Evolutionary conservation across 2,888 invertebrate genomes (phyloP).

Genomic region (Heliothis peltigera): DNA sequence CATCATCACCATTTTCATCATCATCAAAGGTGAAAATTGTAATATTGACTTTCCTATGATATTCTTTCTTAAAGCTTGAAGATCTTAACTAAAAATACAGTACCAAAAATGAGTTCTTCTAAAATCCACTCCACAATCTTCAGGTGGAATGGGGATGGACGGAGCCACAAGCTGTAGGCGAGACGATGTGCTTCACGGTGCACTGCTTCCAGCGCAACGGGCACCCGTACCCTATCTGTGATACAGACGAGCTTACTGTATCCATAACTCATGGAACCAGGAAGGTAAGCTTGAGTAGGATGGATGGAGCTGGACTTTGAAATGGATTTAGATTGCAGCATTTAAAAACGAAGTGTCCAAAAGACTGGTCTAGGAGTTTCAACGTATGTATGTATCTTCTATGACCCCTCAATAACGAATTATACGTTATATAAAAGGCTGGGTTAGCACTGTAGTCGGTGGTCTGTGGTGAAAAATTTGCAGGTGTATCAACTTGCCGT

Average conservation of each 20-base stretch:
- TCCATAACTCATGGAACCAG: constrained; percentile 96
- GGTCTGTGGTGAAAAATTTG: not conserved
- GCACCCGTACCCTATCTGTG: constrained; percentile 98
- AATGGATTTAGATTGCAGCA: no score
- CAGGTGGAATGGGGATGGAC: constrained; percentile 96
- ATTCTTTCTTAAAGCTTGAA: no score
- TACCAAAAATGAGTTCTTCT: not conserved
- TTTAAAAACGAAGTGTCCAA: no score
- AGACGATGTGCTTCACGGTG: constrained; percentile 97
- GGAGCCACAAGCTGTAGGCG: constrained; percentile 96
- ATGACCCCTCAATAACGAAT: no score
- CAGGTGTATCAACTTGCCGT: constrained; percentile 39
- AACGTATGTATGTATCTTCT: no score
- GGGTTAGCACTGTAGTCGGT: not conserved
- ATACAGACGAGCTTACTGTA: constrained; percentile 96
- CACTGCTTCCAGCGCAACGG: constrained; percentile 98
- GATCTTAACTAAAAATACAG: no score
- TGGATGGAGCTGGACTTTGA: not conserved
- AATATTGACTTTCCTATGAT: no score
- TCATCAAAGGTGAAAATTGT: no score
- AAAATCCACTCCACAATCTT: not conserved
- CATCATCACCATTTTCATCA: no score
- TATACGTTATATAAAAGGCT: no score
- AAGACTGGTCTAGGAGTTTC: no score
- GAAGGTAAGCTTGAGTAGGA: constrained; percentile 86